Conservation (phyloP, 1,140 invertebrate genomes). For the Drosophila fuyamai region DNA sequence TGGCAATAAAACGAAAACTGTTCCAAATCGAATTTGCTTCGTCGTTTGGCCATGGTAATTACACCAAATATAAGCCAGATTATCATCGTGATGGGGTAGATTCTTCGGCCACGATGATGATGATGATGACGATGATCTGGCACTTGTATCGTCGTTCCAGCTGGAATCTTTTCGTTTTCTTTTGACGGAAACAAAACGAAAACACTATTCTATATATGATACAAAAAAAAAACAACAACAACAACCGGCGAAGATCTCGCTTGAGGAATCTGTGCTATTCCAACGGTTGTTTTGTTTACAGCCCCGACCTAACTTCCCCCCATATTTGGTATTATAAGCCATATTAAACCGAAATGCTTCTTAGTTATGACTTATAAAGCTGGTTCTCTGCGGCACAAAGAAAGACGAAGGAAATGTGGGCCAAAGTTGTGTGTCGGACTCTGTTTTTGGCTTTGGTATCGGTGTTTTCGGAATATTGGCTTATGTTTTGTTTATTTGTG, state of each 20-base stretch:
- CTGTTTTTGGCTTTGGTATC: slow-evolving; percentile 18
- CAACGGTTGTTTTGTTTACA: slow-evolving; percentile 63
- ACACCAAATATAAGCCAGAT: slow-evolving; percentile 27
- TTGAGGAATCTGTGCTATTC: slow-evolving; percentile 64
- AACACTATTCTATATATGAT: slow-evolving; percentile 1
- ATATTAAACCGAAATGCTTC: slow-evolving; percentile 53
- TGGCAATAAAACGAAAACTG: slow-evolving; percentile 48
- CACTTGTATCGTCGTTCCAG: slow-evolving; percentile 65
- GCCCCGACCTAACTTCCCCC: background rate
- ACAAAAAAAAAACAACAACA: background rate
- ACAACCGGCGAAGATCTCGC: slow-evolving; percentile 28
- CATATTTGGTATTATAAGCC: slow-evolving; percentile 52
- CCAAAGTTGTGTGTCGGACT: slow-evolving; percentile 32
- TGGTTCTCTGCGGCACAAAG: slow-evolving; percentile 5
- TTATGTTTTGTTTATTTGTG: background rate
- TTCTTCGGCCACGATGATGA: slow-evolving; percentile 14
- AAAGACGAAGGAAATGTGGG: slow-evolving; percentile 37
- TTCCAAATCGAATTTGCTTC: slow-evolving; percentile 35
- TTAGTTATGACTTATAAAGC: slow-evolving; percentile 35
- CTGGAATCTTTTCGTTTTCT: slow-evolving; percentile 80
- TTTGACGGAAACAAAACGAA: slow-evolving; percentile 31
- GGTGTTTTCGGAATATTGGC: slow-evolving; percentile 22
- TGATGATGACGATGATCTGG: slow-evolving; percentile 52
- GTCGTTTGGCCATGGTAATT: slow-evolving; percentile 38
- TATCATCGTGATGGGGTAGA: slow-evolving; percentile 24